Evolutionary conservation across 2,113 vertebrate species (phyloP), one percentile per base, ranked within the genome.

Genomic region (Pitta sordida): DNA sequence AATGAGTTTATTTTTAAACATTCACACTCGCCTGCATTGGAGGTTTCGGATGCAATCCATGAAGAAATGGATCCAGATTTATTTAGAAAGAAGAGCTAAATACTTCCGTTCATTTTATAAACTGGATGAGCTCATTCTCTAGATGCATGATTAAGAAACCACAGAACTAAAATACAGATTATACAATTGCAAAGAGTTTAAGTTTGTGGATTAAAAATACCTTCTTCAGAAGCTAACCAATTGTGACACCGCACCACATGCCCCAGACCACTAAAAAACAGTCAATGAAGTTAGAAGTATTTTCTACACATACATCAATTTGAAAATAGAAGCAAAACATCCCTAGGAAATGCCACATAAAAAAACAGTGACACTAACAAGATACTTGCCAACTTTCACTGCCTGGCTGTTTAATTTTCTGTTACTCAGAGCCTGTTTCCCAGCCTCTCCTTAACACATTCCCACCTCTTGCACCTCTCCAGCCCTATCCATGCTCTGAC

Each of bases 301-400:
- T 96, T 96, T 83, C 68, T 88, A 86, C 64, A 52, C 76, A 90
- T 59, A 81, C 39, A 90, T 43, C 90, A 86, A 83, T 81, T 89
- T 94, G 88, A 83, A 92, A 96, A 94, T 76, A 92, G 86, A 94
- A 94, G 82, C 63, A 94, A 86, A 94, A 94, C 93, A 96, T 80
- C 71, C 44, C 68, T 92, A 94, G 91, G 82, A 95, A 96, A 95
- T 73, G 84, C 89, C 93, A 87, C 82, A 94, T 94, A 76, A 95
- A 91, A 93, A 79, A 37, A 13, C 37, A 30, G 70, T 77, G 93
- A 87, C 91, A 85, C 89, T 91, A 94, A 90, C 63, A 91, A 88
- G 94, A 60, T 44, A 46, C 23, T 51, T 37, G 87, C 82, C 90
- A 95, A 80, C 86, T 87, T 85, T 91, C 82, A 90, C 63, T 80